Conservation (phyloP, 2,888 invertebrate species). For the Volucella zonaria region DNA sequence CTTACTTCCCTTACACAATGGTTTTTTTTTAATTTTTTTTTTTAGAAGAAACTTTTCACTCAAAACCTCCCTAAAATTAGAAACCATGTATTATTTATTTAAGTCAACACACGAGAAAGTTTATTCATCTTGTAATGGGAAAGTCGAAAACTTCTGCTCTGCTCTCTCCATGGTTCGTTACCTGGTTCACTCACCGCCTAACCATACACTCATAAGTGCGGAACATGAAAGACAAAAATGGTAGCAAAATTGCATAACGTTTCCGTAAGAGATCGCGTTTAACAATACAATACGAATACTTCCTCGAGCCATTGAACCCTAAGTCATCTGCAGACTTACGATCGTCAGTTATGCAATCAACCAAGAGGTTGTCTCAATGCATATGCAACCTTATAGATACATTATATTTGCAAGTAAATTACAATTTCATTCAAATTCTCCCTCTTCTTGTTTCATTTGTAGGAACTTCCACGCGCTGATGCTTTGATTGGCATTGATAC, state of each 20-base stretch:
- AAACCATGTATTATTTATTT: constrained; percentile 26
- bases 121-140: constrained; percentile 30
- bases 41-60: constrained; percentile 7
- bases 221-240: constrained; percentile 35
- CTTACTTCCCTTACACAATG: background rate
- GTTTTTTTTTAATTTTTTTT: background rate
- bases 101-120: constrained; percentile 47
- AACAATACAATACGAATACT: constrained; percentile 23
- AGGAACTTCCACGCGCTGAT: constrained; percentile 82
- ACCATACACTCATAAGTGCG: constrained; percentile 42
- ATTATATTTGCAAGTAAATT: constrained; percentile 24
- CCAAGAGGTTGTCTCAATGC: constrained; percentile 7
- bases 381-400: background rate
- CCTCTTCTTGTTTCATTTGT: constrained; percentile 57
- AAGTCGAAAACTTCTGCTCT: constrained; percentile 30
- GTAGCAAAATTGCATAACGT: constrained; percentile 55
- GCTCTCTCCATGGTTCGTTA: constrained; percentile 60
- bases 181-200: constrained; percentile 32
- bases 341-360: constrained; percentile 49
- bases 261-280: constrained; percentile 48
- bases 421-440: constrained; percentile 42
- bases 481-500: constrained; percentile 82
- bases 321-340: background rate
- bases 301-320: constrained; percentile 69
- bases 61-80: constrained; percentile 10